Conservation (phyloP, 1,140 invertebrate genomes). For the Drosophila littoralis region DNA sequence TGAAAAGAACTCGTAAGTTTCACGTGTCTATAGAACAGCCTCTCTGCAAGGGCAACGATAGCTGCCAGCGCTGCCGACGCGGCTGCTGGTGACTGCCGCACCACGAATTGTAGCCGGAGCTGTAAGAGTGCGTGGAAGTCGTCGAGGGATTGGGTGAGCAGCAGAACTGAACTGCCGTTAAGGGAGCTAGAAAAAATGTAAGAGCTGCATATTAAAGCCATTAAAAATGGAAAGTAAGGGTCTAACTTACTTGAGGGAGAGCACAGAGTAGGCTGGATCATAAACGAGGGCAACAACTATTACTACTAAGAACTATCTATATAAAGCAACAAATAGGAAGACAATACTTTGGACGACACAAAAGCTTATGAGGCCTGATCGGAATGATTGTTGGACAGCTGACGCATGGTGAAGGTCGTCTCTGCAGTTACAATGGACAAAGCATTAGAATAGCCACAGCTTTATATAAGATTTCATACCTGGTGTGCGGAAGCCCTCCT, state of each 20-base stretch:
- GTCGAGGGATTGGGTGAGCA: slow-evolving; percentile 42
- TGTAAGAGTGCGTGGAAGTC: slow-evolving; percentile 42
- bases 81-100: slow-evolving; percentile 9
- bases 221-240: background rate
- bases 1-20: slow-evolving; percentile 23
- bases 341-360: slow-evolving; percentile 46
- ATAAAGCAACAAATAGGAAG: slow-evolving; percentile 53
- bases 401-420: slow-evolving; percentile 81
- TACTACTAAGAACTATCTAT: slow-evolving; percentile 48
- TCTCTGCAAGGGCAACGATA: slow-evolving; percentile 64
- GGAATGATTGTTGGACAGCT: slow-evolving; percentile 79
- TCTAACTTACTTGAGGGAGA: slow-evolving; percentile 48
- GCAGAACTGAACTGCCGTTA: background rate
- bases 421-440: slow-evolving; percentile 56
- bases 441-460: slow-evolving; percentile 4
- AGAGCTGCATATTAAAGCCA: background rate
- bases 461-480: slow-evolving; percentile 75
- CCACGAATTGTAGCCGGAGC: slow-evolving; percentile 52
- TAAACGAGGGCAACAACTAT: slow-evolving; percentile 30
- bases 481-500: slow-evolving; percentile 87
- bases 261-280: slow-evolving; percentile 4
- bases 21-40: slow-evolving; percentile 39
- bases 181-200: slow-evolving; percentile 10
- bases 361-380: slow-evolving; percentile 69
- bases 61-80: slow-evolving; percentile 57